Base-by-base conservation (phyloP, 2,797 vertebrate genomes). In the Saxicola maurus region DNA sequence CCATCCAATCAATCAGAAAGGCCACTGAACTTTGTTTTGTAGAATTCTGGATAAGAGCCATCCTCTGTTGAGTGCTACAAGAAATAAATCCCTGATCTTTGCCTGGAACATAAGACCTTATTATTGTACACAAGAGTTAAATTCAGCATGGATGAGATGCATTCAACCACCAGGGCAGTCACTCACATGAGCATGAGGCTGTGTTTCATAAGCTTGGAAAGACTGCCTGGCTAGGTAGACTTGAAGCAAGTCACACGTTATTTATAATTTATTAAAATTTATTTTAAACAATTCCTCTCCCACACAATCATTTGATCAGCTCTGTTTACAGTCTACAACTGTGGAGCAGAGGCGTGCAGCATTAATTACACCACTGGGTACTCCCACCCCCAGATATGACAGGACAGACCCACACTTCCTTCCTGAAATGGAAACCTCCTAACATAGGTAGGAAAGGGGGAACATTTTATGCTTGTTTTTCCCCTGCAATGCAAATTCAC, bases 201-300 rank as follows among this genome's bases (percentile, higher is more conserved):
- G 21, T 30, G 52, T 83, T 95, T 86, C 67, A 0, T 65, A 86
- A 93, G 67, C 77, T 60, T 67, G 27, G 60, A 81, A 82, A 86
- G 43, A 51, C 28, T 31, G 24, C 18, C 45, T 91, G 69, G 56
- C 28, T 87, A 78, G n/a, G 80, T 71, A 37, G 38, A 91, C 60
- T 28, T 73, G 37, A 83, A 87, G 59, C 40, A 49, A 87, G 67
- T 86, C 77, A 92, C 81, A 78, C 5, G 6, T 73, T 89, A 93
- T 93, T 92, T 91, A 92, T 87, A 86, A 95, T 89, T 78, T 91
- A 95, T 94, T 95, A 94, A 89, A 91, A 93, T 91, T 86, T 93
- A 92, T 92, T 95, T 95, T 92, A 94, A 93, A 93, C 80, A 91
- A 87, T 89, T 93, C 80, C 64, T 89, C 92, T 91, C 95, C 95